Percentiles rank a stretch among this genome's conserved stretches.
Conservation (phyloP, 1,140 invertebrate genomes). For the Ceratina australensis region DNA sequence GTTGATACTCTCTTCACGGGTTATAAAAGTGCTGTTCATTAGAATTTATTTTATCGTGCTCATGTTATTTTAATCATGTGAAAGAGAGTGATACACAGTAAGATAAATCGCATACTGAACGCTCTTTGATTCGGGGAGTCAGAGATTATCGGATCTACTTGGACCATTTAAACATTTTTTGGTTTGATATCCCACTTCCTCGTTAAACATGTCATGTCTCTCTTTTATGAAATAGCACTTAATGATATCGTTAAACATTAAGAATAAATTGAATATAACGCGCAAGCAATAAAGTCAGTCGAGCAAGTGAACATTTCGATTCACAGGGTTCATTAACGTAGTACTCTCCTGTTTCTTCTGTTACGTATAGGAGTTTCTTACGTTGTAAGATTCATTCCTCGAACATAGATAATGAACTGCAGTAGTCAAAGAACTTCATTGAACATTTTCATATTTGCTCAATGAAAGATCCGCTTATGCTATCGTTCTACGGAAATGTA, state of each 20-base stretch:
- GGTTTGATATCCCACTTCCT: too few species aligned
- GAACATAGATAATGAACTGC: not conserved
- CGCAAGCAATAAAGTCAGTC: too few species aligned
- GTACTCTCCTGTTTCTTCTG: not conserved
- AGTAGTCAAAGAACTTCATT: not conserved
- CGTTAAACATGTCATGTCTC: not conserved
- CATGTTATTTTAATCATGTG: not conserved
- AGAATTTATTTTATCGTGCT: not conserved
- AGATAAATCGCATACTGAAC: slow-evolving; percentile 7
- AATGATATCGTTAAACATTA: too few species aligned
- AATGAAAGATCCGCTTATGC: slow-evolving; percentile 24
- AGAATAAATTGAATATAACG: too few species aligned
- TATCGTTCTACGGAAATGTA: slow-evolving; percentile 26
- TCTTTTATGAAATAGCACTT: too few species aligned
- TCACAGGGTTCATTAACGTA: not conserved
- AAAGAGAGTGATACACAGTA: not conserved
- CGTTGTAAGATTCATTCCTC: not conserved
- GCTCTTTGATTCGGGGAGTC: slow-evolving; percentile 23
- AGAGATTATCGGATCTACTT: slow-evolving; percentile 35
- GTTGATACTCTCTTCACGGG: not conserved
- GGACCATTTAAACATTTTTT: not conserved
- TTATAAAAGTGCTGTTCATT: not conserved
- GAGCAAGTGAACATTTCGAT: too few species aligned
- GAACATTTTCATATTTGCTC: slow-evolving; percentile 23
- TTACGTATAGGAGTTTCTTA: not conserved